These are phyloP conservation scores for Dolichotis patagonum DNA, from an alignment of 2,113 vertebrate genomes.

Conservation along the genomic window DNA sequence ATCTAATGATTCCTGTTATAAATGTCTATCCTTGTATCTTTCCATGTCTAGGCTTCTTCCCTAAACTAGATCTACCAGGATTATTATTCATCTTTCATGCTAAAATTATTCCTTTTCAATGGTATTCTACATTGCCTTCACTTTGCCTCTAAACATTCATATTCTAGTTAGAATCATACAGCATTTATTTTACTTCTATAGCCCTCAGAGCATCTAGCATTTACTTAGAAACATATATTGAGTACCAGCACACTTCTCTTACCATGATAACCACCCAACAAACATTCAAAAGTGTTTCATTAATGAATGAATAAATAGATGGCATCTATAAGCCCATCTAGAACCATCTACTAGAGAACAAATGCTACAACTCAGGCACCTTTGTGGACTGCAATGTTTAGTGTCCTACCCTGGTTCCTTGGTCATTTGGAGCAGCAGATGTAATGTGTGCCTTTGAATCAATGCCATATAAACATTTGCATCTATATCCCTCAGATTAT, in stretches of 20 bases:
- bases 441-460: fast-evolving
- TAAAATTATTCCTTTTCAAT: not conserved
- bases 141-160: not conserved
- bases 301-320: not conserved
- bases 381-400: not conserved
- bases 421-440: not conserved
- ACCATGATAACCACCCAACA: not conserved
- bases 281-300: not conserved
- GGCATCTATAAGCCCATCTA: not conserved
- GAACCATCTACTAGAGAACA: not conserved
- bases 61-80: not conserved
- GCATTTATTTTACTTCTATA: not conserved
- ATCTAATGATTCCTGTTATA: not conserved
- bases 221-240: not conserved
- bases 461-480: not conserved
- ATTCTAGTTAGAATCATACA: not conserved
- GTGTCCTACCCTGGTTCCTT: fast-evolving
- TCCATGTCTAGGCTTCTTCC: not conserved
- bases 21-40: not conserved
- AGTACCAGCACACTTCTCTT: not conserved
- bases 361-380: not conserved
- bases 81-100: not conserved
- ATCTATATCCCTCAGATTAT: not conserved
- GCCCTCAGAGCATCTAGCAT: not conserved
- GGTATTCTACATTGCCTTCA: not conserved